Conservation (phyloP, 2,888 invertebrate species). For the Tipula confusa region DNA sequence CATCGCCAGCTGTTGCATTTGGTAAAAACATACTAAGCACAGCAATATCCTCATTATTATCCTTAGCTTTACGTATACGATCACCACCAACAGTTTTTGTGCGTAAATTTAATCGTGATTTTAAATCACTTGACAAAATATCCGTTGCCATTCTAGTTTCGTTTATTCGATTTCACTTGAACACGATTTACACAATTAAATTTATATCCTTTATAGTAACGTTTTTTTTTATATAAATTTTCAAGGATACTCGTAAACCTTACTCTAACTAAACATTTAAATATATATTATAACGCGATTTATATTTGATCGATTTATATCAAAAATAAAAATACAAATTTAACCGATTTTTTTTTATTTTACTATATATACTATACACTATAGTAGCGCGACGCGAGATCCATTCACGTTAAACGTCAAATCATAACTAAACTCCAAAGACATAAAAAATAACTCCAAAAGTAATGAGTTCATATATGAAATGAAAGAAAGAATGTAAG, state of each 20-base stretch:
- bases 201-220: neutral
- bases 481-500: neutral
- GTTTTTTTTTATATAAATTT: neutral
- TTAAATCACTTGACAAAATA: constrained; percentile 73
- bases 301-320: neutral
- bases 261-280: neutral
- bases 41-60: constrained; percentile 82
- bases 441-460: neutral
- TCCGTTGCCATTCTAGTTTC: constrained; percentile 63
- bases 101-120: constrained; percentile 65
- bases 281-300: neutral
- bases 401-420: constrained; percentile 34
- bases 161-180: neutral
- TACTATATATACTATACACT: no score
- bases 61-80: constrained; percentile 70
- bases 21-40: constrained; percentile 81
- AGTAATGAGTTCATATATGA: neutral
- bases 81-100: constrained; percentile 81
- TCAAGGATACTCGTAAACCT: neutral
- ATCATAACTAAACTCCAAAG: constrained; percentile 32
- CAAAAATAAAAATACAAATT: neutral
- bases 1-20: constrained; percentile 56
- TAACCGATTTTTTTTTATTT: neutral
- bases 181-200: neutral
- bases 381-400: neutral